Percentiles rank a stretch among this genome's conserved stretches.
Evolutionary conservation across 2,888 invertebrate species (phyloP).

Genomic region (Kuschelorhynchus macadamiae): DNA sequence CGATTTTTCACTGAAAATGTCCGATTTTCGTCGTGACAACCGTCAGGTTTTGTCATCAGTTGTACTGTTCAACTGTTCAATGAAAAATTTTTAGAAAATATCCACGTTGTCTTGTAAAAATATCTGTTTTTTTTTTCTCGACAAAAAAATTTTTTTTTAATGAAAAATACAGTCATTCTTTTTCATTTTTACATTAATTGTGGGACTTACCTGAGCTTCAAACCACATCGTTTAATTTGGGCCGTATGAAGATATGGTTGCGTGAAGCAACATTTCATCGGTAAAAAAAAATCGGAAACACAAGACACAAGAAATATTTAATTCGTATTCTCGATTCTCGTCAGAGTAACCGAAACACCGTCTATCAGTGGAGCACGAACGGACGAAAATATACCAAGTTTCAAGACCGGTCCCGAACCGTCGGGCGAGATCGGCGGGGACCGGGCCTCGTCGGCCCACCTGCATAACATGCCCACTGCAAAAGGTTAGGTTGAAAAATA

Average conservation of each 20-base stretch:
- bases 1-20: slow-evolving; percentile 59
- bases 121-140: not conserved
- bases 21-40: slow-evolving; percentile 32
- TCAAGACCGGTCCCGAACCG: slow-evolving; percentile 65
- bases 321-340: slow-evolving; percentile 26
- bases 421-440: slow-evolving; percentile 64
- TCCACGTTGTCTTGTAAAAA: slow-evolving; percentile 8
- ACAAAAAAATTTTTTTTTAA: not conserved
- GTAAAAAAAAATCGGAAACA: slow-evolving; percentile 48
- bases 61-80: slow-evolving; percentile 4
- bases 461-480: slow-evolving; percentile 69
- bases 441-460: slow-evolving; percentile 69
- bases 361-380: slow-evolving; percentile 52
- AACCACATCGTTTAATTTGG: slow-evolving; percentile 68
- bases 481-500: slow-evolving; percentile 65
- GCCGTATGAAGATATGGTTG: slow-evolving; percentile 66
- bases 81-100: slow-evolving; percentile 12
- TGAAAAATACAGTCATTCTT: slow-evolving; percentile 12
- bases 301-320: slow-evolving; percentile 45
- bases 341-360: slow-evolving; percentile 52
- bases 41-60: slow-evolving; percentile 4
- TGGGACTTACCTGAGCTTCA: slow-evolving; percentile 67
- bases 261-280: slow-evolving; percentile 66
- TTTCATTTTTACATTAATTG: not conserved
- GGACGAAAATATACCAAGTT: slow-evolving; percentile 59